Conservation (phyloP, 2,888 invertebrate species). For the Atethmia centrago region DNA sequence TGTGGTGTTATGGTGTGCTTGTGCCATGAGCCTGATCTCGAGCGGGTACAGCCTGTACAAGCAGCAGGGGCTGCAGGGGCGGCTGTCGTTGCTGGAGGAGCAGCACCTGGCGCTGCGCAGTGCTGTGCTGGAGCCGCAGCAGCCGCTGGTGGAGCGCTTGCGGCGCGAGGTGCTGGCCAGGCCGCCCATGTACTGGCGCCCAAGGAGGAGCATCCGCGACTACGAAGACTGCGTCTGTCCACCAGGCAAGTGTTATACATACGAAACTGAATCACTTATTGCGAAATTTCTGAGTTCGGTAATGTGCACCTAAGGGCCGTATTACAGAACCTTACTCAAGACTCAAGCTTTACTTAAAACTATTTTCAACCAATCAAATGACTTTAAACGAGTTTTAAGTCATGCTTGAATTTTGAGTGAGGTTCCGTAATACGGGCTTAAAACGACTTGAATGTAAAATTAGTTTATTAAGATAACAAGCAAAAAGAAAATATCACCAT, state of each 20-base stretch:
- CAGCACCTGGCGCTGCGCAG: slow-evolving; percentile 89
- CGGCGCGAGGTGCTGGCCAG: slow-evolving; percentile 88
- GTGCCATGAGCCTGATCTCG: slow-evolving; percentile 91
- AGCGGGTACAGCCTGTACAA: slow-evolving; percentile 91
- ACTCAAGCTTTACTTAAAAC: too few species aligned
- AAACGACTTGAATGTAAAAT: neutral
- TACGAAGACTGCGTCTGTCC: slow-evolving; percentile 93
- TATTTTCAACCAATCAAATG: too few species aligned
- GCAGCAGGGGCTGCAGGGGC: slow-evolving; percentile 89
- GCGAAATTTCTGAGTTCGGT: too few species aligned
- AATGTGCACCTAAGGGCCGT: too few species aligned
- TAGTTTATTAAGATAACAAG: neutral
- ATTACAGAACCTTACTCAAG: too few species aligned
- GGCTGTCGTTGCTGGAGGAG: slow-evolving; percentile 89
- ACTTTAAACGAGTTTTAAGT: too few species aligned
- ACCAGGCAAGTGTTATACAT: slow-evolving; percentile 90
- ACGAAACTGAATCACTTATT: neutral
- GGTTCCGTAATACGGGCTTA: too few species aligned
- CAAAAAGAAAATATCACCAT: neutral
- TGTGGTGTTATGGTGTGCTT: slow-evolving; percentile 92
- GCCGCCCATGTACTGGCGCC: slow-evolving; percentile 79
- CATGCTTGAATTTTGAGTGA: too few species aligned
- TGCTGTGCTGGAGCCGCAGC: slow-evolving; percentile 88
- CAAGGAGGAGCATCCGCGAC: slow-evolving; percentile 89
- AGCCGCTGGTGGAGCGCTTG: slow-evolving; percentile 90